Percentiles rank a stretch among this genome's conserved stretches.
These are phyloP conservation scores for Drosophila macrothrix DNA, from an alignment of 2,888 invertebrate species.

Conservation along the genomic window DNA sequence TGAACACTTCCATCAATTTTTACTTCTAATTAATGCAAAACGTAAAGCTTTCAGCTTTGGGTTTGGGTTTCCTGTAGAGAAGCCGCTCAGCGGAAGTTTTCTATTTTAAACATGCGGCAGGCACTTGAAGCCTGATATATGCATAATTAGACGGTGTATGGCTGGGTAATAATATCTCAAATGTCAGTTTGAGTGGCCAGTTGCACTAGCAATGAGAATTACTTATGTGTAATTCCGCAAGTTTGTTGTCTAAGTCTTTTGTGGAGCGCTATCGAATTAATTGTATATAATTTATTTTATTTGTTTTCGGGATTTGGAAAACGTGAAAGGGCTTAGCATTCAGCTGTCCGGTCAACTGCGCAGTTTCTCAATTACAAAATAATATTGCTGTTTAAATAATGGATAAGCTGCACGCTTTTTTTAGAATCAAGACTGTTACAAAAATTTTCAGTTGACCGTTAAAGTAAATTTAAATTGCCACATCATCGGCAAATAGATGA, in stretches of 20 bases:
- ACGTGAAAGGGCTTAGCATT: conserved; percentile 59
- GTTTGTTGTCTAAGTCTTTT: conserved; percentile 59
- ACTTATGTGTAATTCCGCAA: conserved; percentile 47
- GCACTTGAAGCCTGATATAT: conserved; percentile 57
- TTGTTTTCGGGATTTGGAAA: conserved; percentile 29
- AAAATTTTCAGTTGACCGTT: conserved; percentile 21
- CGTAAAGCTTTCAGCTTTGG: conserved; percentile 37
- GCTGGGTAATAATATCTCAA: conserved; percentile 56
- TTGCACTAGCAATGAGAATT: conserved; percentile 11
- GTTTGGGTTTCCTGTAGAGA: conserved; percentile 68
- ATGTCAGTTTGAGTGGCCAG: conserved; percentile 50
- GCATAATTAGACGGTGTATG: conserved; percentile 68
- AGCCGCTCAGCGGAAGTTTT: conserved; percentile 66
- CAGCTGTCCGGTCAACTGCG: conserved; percentile 55
- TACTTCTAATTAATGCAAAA: conserved; percentile 67
- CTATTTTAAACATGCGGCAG: conserved; percentile 54
- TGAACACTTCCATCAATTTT: conserved; percentile 65
- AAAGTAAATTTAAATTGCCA: conserved; percentile 39
- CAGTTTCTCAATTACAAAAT: conserved; percentile 64
- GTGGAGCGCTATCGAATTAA: conserved; percentile 10
- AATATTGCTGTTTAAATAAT: conserved; percentile 65
- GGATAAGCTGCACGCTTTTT: conserved; percentile 59
- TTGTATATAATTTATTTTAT: conserved; percentile 1
- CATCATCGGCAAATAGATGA: conserved; percentile 31
- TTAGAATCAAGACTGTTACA: conserved; percentile 16